Evolutionary conservation across 1,140 invertebrate species (phyloP).

Genomic region (Penaeus japonicus): DNA sequence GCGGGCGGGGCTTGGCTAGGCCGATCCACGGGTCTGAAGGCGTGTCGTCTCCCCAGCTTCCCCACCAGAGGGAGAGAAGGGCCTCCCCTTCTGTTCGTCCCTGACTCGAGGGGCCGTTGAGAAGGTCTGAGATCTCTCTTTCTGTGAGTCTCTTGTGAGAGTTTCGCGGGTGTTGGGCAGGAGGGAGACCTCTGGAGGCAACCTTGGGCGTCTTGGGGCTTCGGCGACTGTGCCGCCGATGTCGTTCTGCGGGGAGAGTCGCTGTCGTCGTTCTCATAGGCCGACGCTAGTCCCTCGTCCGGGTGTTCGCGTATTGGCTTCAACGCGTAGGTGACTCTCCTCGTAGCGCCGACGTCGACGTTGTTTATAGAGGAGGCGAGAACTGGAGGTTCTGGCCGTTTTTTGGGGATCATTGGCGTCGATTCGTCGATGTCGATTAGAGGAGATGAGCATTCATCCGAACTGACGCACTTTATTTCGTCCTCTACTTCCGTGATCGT

Average conservation of each 20-base stretch:
- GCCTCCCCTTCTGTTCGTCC: too few species aligned
- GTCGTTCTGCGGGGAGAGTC: background rate
- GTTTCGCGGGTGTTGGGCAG: too few species aligned
- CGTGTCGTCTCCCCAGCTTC: background rate
- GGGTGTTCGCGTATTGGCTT: background rate
- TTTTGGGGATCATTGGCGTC: background rate
- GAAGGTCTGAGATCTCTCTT: too few species aligned
- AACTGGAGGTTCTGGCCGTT: background rate
- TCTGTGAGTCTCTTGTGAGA: too few species aligned
- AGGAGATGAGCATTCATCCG: background rate
- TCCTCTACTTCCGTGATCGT: slow-evolving; percentile 37
- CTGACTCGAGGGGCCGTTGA: too few species aligned
- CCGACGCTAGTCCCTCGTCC: background rate
- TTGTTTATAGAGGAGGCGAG: background rate
- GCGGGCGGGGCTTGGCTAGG: background rate
- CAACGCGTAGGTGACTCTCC: background rate
- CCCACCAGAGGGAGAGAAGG: background rate
- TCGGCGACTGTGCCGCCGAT: too few species aligned
- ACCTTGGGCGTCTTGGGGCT: too few species aligned
- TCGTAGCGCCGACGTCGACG: background rate
- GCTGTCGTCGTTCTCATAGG: background rate
- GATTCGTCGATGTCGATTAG: slow-evolving; percentile 5
- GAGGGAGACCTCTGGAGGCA: too few species aligned
- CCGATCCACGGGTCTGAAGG: background rate
- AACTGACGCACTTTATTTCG: background rate